These are phyloP conservation scores for Aleiodes leptofemur DNA, from an alignment of 2,888 invertebrate species.

Conservation along the genomic window DNA sequence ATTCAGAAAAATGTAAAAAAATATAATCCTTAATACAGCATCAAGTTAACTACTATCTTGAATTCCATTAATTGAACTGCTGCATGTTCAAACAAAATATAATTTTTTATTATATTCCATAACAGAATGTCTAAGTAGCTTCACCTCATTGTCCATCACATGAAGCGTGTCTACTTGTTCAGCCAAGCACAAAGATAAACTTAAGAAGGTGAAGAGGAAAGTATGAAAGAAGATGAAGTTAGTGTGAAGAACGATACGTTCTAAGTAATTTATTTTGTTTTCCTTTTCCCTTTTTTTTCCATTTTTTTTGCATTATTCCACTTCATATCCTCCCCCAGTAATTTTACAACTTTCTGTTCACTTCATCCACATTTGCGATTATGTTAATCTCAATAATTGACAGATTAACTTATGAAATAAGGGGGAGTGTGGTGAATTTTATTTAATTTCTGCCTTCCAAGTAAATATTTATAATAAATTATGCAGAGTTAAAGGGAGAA, in stretches of 20 bases:
- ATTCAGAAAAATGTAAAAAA: too few relatives aligned
- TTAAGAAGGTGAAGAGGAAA: background rate
- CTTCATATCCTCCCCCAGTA: constrained; percentile 1
- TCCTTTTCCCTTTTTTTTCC: background rate
- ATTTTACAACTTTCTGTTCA: constrained; percentile 6
- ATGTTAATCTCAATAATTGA: constrained; percentile 13
- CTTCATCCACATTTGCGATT: background rate
- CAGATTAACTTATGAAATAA: background rate
- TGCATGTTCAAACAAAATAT: background rate
- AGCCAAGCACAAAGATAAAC: constrained; percentile 26
- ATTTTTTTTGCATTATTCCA: background rate
- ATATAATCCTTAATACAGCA: too few relatives aligned
- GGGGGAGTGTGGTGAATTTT: background rate
- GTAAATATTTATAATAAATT: background rate
- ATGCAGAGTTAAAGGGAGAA: background rate
- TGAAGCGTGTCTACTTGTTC: constrained; percentile 38
- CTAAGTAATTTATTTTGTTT: background rate
- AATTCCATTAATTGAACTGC: background rate
- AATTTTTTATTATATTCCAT: too few relatives aligned
- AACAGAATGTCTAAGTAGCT: constrained; percentile 24
- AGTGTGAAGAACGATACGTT: background rate
- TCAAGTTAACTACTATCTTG: too few relatives aligned
- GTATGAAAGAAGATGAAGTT: background rate
- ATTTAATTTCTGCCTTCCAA: background rate
- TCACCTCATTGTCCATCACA: constrained; percentile 35